phyloP scores from a whole-genome alignment of 2,797 vertebrate genomes.

The Gymnothorax javanicus region DNA sequence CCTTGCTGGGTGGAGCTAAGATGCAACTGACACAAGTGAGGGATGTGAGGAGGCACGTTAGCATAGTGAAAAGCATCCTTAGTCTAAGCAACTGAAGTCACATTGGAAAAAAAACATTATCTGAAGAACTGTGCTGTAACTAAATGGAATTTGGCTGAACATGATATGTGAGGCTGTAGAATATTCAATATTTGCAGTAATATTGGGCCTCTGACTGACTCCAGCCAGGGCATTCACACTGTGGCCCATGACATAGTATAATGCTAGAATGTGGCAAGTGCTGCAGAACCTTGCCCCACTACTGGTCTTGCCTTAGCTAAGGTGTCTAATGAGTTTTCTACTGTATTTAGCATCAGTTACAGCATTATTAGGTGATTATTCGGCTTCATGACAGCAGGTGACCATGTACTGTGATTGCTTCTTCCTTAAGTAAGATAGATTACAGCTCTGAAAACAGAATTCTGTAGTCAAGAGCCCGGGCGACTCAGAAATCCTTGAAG shows the following conservation, averaged over 20 bases:
- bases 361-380: conserved; percentile 1
- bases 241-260: background rate
- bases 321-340: background rate
- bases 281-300: background rate
- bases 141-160: background rate
- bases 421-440: background rate
- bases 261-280: background rate
- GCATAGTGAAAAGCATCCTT: too few species aligned
- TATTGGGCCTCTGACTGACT: background rate
- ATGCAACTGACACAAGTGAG: too few species aligned
- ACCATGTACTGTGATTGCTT: background rate
- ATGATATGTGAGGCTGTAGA: background rate
- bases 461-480: background rate
- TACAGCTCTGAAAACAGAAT: background rate
- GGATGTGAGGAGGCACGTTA: too few species aligned
- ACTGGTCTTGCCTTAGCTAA: background rate
- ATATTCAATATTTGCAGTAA: background rate
- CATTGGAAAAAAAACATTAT: background rate
- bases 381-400: background rate
- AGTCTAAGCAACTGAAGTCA: too few species aligned
- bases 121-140: background rate
- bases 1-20: too few species aligned
- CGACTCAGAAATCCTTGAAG: background rate
- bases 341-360: background rate
- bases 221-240: background rate